Base-by-base conservation (phyloP, 2,797 vertebrate genomes). In the Sebastes jordani region DNA sequence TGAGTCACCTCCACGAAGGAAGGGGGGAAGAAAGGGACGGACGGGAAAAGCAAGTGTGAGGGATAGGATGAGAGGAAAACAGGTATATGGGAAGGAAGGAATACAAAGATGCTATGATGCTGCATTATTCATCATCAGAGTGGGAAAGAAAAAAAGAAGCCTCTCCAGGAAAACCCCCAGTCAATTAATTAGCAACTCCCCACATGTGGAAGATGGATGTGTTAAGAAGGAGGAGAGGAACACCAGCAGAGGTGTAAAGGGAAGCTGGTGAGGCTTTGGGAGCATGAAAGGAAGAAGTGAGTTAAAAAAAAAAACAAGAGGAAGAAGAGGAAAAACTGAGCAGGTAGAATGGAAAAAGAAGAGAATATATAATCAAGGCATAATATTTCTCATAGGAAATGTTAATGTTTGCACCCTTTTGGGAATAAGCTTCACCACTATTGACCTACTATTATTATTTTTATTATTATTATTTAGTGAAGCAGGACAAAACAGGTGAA, bases 111-210 rank as follows among this genome's bases (percentile, higher is more conserved):
- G 64, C 6, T n/a, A 7, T 49, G 34, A 36, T 25, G 55, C 67
- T 81, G 29, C 79, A 82, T 82, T 70, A 73, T 77, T 77, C 67
- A 76, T 70, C 23, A 27, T 59, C 18, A 66, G 27, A 30, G 42
- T 34, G 25, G 32, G 30, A 27, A 34, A 61, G 59, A 46, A 72
- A 74, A 34, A 34, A 34, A 11, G 82, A 54, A 7, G 27, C 25
- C 77, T 83, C 72, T 23, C 25, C 14, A 32, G 71, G 58, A 84
- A 85, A 81, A 77, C 62, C 76, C 68, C 55, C 32, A 78, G 81
- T 80, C 84, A 89, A 80, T 91, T 89, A 91, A 90, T 88, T 89
- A 91, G 42, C 78, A 73, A 46, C 80, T 76, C 80, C 64, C 62
- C 64, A 77, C 75, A 69, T 54, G 60, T 64, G 59, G 75, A 61